Percentiles rank a stretch among this genome's conserved stretches.
Evolutionary conservation across 2,797 vertebrate species (phyloP).

Genomic region (Centroberyx gerrardi): DNA sequence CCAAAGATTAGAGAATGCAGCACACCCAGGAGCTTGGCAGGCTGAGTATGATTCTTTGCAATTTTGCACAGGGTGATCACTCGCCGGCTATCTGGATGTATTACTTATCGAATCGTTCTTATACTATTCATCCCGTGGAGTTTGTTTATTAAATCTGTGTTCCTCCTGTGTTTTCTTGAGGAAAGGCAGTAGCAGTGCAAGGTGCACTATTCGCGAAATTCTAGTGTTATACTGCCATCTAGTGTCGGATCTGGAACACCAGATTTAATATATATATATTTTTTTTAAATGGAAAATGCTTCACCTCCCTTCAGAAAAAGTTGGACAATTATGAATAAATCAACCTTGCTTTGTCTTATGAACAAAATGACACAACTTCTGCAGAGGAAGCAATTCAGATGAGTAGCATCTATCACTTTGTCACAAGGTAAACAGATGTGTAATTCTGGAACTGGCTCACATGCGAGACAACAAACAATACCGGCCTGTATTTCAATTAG

Average conservation of each 20-base stretch:
- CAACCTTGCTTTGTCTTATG: background rate
- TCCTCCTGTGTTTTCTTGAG: background rate
- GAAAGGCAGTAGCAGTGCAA: background rate
- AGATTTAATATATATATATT: too few species aligned
- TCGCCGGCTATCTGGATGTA: too few species aligned
- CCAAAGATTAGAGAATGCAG: background rate
- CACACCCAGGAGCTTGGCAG: background rate
- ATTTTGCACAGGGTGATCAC: background rate
- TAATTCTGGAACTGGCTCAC: too few species aligned
- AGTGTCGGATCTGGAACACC: conserved; percentile 31
- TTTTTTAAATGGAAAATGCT: too few species aligned
- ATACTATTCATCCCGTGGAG: background rate
- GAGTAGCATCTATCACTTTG: background rate
- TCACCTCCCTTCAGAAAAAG: too few species aligned
- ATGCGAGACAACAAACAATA: too few species aligned
- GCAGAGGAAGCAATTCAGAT: background rate
- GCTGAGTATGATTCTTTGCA: background rate
- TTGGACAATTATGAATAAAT: background rate
- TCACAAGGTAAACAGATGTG: background rate
- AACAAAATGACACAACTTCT: background rate
- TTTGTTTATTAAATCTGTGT: background rate
- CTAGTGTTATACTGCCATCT: conserved; percentile 53
- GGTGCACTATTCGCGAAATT: background rate
- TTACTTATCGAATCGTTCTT: background rate
- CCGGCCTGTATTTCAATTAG: too few species aligned